These are phyloP conservation scores for Anguilla obscura DNA, from an alignment of 2,797 vertebrate genomes.

Conservation along the genomic window DNA sequence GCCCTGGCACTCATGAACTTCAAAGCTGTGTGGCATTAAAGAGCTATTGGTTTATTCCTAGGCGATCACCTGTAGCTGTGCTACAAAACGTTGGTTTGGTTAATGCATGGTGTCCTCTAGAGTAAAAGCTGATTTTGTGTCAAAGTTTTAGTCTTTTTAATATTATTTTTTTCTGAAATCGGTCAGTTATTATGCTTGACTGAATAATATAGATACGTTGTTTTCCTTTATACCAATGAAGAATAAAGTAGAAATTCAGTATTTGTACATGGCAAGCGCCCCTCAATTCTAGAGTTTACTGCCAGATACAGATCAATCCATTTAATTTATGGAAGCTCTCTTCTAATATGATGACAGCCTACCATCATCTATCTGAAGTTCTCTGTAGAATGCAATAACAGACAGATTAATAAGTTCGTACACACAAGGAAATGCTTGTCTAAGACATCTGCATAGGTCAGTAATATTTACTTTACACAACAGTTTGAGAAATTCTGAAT, in stretches of 20 bases:
- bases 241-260: neutral
- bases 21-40: slow-evolving; percentile 12
- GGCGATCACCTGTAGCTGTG: neutral
- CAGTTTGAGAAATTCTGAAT: neutral
- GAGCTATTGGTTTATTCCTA: neutral
- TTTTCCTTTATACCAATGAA: neutral
- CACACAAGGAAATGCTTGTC: neutral
- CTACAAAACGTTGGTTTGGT: neutral
- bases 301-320: neutral
- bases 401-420: neutral
- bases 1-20: slow-evolving; percentile 4
- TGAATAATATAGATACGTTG: neutral
- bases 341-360: neutral
- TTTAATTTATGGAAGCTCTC: neutral
- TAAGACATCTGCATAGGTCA: neutral
- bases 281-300: neutral
- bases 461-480: neutral
- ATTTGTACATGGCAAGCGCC: neutral
- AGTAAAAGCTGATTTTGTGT: neutral
- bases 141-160: neutral
- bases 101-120: neutral
- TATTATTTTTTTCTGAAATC: neutral
- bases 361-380: neutral
- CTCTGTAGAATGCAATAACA: neutral
- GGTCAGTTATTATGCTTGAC: neutral